Percentiles rank a stretch among this genome's conserved stretches.
phyloP scores from a whole-genome alignment of 1,140 invertebrate species.

The Calosoma granatense region DNA sequence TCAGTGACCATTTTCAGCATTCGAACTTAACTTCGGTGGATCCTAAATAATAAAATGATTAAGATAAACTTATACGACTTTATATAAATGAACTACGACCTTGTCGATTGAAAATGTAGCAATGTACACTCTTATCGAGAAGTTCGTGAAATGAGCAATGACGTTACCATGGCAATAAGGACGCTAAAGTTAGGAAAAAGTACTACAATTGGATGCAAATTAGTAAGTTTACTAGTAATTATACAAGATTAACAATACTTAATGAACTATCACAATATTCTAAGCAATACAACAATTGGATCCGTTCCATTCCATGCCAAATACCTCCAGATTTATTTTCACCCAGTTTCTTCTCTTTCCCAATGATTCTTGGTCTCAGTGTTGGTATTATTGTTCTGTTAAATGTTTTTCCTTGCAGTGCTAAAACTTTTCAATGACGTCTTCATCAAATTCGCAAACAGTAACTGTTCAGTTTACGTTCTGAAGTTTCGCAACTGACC shows the following conservation, averaged over 20 bases:
- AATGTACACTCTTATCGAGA: too few relatives aligned
- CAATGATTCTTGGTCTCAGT: too few relatives aligned
- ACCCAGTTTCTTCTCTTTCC: not conserved
- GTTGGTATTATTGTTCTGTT: not conserved
- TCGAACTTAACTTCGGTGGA: too few relatives aligned
- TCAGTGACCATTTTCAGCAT: too few relatives aligned
- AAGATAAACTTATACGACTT: too few relatives aligned
- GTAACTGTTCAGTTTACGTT: conserved; percentile 4
- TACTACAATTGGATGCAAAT: not conserved
- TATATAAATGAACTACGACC: too few relatives aligned
- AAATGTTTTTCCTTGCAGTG: not conserved
- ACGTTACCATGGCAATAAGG: too few relatives aligned
- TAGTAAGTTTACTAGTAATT: not conserved
- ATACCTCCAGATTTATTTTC: not conserved
- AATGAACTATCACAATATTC: not conserved
- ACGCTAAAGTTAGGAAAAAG: too few relatives aligned
- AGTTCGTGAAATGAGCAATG: too few relatives aligned
- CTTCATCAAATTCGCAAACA: conserved; percentile 6
- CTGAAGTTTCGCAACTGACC: conserved; percentile 1
- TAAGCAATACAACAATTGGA: not conserved
- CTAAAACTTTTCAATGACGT: not conserved
- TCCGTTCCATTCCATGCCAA: not conserved
- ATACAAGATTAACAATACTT: not conserved
- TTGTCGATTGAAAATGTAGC: too few relatives aligned
- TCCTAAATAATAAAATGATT: too few relatives aligned